Percentiles rank a stretch among this genome's conserved stretches.
Evolutionary conservation across 2,113 vertebrate species (phyloP).

Genomic region (Tachycineta bicolor): DNA sequence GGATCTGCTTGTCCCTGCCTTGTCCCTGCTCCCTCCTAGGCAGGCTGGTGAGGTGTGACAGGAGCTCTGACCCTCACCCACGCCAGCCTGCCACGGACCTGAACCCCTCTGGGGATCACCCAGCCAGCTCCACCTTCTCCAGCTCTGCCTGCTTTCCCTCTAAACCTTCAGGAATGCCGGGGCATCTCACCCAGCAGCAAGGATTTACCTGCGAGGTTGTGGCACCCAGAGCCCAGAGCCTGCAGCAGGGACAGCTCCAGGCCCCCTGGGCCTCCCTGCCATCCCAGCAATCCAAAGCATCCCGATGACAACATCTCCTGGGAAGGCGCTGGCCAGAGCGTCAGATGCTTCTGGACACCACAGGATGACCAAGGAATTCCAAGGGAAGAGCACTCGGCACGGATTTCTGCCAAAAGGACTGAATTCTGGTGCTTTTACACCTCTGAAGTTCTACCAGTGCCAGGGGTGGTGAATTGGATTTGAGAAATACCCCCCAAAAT

Average conservation of each 20-base stretch:
- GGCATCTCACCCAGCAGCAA: not conserved
- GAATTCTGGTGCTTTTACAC: not conserved
- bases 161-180: not conserved
- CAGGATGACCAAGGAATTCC: not conserved
- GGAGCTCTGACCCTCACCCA: not conserved
- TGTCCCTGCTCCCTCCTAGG: not conserved
- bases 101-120: not conserved
- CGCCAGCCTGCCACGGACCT: too few species aligned
- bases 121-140: not conserved
- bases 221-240: not conserved
- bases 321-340: not conserved
- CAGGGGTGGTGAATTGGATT: not conserved
- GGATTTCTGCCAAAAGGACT: not conserved
- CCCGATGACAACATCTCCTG: fast-evolving
- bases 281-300: not conserved
- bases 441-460: not conserved
- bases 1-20: not conserved
- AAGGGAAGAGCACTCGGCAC: not conserved
- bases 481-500: not conserved
- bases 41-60: not conserved
- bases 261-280: not conserved
- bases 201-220: not conserved
- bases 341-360: not conserved
- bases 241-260: not conserved
- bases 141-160: not conserved